Evolutionary conservation across 2,113 vertebrate species (phyloP), one percentile per base, ranked within the genome.

Genomic region (Falco punctatus): DNA sequence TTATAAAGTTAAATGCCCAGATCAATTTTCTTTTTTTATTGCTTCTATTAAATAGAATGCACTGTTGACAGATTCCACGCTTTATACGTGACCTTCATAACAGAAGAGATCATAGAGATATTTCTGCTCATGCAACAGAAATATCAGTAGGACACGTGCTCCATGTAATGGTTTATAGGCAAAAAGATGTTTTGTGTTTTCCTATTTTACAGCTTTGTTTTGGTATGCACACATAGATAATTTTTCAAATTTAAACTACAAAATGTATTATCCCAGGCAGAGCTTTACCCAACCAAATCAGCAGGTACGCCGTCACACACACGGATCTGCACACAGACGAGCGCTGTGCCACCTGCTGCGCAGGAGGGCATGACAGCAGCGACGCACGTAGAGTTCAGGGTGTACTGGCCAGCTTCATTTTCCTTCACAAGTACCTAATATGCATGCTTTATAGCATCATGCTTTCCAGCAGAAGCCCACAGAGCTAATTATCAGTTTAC

Each of bases 91-190:
- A 77, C 70, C 49, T 94, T 74, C 17, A 2, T 35, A 71, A 93
- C 33, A 89, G 40, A 90, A 92, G 78, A 96, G 48, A 67, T 70
- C 96, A 77, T 40, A 2, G 7, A 94, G 75, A 58, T 97, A 98
- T 97, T 94, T 96, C 91, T 81, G 85, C 81, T 90, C 98, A 97
- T 97, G 97, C 97, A 96, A 92, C 82, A 94, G 67, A 96, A 96
- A 97, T 95, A 96, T 65, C 57, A 65, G 88, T 14, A 84, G 81
- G 86, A 96, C 91, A 92, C 95, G 84, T 89, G 96, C 73, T 95
- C 81, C 65, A 10, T 3, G 13, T 27, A 62, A 69, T 2, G 0
- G 32, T 75, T 91, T 20, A 32, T 12, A 55, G 67, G 64, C 66
- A 90, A 84, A 59, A 86, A 72, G 58, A 30, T 21, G 42, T 7